phyloP scores from a whole-genome alignment of 2,113 vertebrate species.

The Urocolius indicus region DNA sequence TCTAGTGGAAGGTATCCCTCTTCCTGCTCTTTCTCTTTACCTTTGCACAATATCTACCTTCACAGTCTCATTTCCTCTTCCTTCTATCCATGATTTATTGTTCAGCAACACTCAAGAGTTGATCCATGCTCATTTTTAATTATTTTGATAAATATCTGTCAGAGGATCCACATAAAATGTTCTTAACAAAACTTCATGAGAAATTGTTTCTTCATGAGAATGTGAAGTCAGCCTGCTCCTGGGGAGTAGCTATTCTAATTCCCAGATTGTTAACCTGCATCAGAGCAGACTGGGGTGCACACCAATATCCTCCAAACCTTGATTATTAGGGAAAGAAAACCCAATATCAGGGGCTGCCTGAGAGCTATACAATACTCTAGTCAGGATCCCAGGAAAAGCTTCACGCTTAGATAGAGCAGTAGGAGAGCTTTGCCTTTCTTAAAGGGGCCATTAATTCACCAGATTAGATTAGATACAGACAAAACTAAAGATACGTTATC shows the following conservation, averaged over 20 bases:
- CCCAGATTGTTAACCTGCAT: neutral
- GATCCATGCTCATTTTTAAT: neutral
- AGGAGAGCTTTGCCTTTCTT: neutral
- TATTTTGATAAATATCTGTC: neutral
- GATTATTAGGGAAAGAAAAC: neutral
- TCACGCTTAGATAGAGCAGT: neutral
- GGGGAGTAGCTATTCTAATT: neutral
- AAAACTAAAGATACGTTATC: neutral
- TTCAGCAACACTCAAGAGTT: neutral
- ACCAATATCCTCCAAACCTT: fast-evolving
- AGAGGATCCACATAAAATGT: neutral
- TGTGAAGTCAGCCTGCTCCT: neutral
- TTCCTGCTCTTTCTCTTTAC: neutral
- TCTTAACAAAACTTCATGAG: neutral
- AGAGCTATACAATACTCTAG: neutral
- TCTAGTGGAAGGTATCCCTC: neutral
- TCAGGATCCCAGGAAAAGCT: neutral
- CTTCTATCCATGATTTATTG: neutral
- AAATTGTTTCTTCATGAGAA: neutral
- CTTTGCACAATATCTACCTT: neutral
- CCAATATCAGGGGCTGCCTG: neutral
- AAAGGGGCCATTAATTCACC: neutral
- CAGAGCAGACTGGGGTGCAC: neutral
- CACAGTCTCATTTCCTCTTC: neutral
- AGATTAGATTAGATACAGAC: neutral